phyloP scores from a whole-genome alignment of 1,140 invertebrate species.

The Drosophila albomicans region DNA sequence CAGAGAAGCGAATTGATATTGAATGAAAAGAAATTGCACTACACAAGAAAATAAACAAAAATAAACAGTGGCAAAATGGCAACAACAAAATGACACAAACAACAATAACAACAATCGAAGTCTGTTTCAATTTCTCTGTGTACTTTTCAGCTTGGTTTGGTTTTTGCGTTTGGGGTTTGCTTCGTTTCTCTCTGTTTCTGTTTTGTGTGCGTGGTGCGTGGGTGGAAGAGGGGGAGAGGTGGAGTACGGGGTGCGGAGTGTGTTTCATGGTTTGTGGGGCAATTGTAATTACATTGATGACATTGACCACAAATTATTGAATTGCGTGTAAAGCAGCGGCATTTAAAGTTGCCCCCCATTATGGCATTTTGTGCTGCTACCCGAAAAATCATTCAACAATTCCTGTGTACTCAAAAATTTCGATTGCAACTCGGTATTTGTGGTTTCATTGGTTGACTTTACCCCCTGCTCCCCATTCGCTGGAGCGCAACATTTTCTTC shows the following conservation, averaged over 20 bases:
- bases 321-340: slow-evolving; percentile 48
- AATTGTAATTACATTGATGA: slow-evolving; percentile 51
- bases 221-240: neutral
- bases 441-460: slow-evolving; percentile 11
- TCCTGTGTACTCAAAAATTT: slow-evolving; percentile 4
- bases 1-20: slow-evolving; percentile 46
- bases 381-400: slow-evolving; percentile 1
- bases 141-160: neutral
- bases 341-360: slow-evolving; percentile 43
- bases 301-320: slow-evolving; percentile 63
- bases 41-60: slow-evolving; percentile 39
- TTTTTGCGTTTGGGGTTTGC: neutral
- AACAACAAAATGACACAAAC: slow-evolving; percentile 19
- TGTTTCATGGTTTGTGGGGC: neutral
- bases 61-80: slow-evolving; percentile 44
- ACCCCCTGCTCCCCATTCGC: too few relatives aligned
- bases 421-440: slow-evolving; percentile 21
- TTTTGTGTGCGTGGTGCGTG: neutral
- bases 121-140: slow-evolving; percentile 3
- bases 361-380: slow-evolving; percentile 9
- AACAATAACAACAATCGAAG: neutral
- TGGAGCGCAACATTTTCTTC: neutral
- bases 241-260: too few relatives aligned
- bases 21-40: slow-evolving; percentile 50
- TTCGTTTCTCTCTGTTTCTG: neutral